These are phyloP conservation scores for Cynopterus sphinx DNA, from an alignment of 2,797 vertebrate species.

Conservation along the genomic window DNA sequence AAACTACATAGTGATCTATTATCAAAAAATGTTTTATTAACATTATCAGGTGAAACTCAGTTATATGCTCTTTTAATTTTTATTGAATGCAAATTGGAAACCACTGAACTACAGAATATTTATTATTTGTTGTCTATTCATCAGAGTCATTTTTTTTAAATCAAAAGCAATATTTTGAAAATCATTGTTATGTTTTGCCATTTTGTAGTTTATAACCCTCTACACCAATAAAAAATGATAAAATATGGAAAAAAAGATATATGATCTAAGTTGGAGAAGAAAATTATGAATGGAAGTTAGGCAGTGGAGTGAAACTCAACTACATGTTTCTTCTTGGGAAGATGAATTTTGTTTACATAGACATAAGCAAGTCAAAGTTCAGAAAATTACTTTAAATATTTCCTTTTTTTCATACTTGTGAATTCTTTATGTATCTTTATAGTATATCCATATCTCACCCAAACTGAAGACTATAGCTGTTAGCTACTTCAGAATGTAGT, in stretches of 20 bases:
- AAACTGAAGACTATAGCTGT: not conserved
- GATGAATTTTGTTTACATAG: not conserved
- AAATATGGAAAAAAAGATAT: not conserved
- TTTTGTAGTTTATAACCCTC: not conserved
- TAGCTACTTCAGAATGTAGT: not conserved
- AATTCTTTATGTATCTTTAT: not conserved
- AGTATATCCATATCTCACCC: not conserved
- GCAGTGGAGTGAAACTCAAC: not conserved
- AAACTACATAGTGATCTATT: not conserved
- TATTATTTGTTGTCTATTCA: not conserved
- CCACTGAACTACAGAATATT: not conserved
- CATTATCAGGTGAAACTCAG: not conserved
- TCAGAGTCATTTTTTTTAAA: slow-evolving; percentile 5
- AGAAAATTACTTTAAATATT: slow-evolving; percentile 1
- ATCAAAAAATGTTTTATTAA: not conserved
- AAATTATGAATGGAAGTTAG: not conserved
- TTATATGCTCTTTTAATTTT: not conserved
- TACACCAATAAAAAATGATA: not conserved
- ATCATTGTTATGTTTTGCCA: not conserved
- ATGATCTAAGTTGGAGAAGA: not conserved
- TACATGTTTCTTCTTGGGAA: not conserved
- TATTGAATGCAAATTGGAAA: not conserved
- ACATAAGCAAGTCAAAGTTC: not conserved
- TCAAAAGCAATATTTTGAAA: not conserved
- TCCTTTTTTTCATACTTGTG: not conserved